phyloP scores from a whole-genome alignment of 1,140 invertebrate genomes.

The Drosophila parabipectinata region DNA sequence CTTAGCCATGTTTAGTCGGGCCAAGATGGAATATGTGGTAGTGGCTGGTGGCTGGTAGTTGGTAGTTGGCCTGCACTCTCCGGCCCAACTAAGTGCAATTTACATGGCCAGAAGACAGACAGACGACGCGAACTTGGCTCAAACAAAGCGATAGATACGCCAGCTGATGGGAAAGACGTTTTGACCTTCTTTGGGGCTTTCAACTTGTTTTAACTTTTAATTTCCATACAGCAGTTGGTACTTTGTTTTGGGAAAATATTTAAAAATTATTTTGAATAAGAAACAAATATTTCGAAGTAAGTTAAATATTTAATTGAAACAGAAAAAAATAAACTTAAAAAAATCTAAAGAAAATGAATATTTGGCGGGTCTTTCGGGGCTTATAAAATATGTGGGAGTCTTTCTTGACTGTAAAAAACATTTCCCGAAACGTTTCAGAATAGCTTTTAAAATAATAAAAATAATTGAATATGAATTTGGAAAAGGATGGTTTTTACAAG shows the following conservation, averaged over 20 bases:
- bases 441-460: too few species aligned
- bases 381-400: too few species aligned
- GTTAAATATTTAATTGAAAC: too few species aligned
- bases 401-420: too few species aligned
- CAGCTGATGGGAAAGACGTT: neutral
- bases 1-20: slow-evolving; percentile 50
- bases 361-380: too few species aligned
- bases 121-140: slow-evolving; percentile 15
- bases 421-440: too few species aligned
- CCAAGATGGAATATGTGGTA: slow-evolving; percentile 28
- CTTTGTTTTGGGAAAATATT: neutral
- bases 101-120: slow-evolving; percentile 28
- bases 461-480: too few species aligned
- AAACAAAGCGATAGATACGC: slow-evolving; percentile 12
- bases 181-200: slow-evolving; percentile 20
- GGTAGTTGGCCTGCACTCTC: neutral
- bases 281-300: too few species aligned
- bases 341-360: too few species aligned
- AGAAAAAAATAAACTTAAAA: too few species aligned
- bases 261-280: too few species aligned
- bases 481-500: too few species aligned
- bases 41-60: slow-evolving; percentile 1
- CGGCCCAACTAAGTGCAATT: slow-evolving; percentile 30
- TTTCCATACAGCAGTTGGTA: neutral
- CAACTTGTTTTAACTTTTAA: neutral